phyloP scores from a whole-genome alignment of 2,113 vertebrate genomes.

The Narcine bancroftii region DNA sequence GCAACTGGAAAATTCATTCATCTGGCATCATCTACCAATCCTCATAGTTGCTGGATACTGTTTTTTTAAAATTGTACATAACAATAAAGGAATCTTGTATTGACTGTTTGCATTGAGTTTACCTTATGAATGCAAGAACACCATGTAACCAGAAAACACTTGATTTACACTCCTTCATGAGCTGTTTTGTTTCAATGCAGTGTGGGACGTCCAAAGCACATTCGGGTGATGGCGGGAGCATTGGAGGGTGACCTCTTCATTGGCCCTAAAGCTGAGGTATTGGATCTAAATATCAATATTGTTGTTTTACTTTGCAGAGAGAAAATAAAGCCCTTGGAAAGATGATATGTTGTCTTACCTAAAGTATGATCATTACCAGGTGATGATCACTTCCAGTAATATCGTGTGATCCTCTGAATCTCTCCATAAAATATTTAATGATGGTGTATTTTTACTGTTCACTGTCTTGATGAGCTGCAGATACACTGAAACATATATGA shows the following conservation, averaged over 20 bases:
- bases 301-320: neutral
- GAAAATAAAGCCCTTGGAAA: neutral
- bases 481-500: neutral
- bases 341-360: neutral
- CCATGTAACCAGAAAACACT: neutral
- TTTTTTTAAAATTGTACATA: no score
- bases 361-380: neutral
- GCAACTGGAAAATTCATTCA: no score
- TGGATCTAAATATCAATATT: neutral
- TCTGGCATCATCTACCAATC: no score
- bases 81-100: no score
- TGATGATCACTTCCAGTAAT: neutral
- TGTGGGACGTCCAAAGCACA: conserved; percentile 80
- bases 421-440: neutral
- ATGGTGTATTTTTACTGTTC: neutral
- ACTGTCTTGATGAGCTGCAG: neutral
- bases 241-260: conserved; percentile 84
- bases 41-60: no score
- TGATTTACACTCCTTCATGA: neutral
- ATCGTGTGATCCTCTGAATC: neutral
- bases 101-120: neutral
- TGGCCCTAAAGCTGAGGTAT: conserved; percentile 82
- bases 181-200: conserved; percentile 44
- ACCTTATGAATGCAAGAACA: neutral
- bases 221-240: conserved; percentile 83